Evolutionary conservation across 2,888 invertebrate species (phyloP), one percentile per base, ranked within the genome.

Genomic region (Hemistola chrysoprasaria): DNA sequence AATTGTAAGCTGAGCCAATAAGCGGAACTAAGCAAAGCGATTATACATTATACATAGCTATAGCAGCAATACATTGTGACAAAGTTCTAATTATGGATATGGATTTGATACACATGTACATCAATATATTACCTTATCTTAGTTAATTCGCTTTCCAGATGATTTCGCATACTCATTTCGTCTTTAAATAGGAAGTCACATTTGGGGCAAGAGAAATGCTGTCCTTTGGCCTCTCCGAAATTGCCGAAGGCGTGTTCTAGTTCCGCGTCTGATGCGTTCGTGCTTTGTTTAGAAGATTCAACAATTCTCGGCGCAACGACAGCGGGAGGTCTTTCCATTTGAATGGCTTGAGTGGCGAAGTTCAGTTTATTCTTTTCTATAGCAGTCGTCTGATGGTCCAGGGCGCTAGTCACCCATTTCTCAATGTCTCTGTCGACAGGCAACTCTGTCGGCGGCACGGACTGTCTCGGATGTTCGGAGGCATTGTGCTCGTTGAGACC

Each of bases 401-500:
- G 43, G 1, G 76, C 59, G 7, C 57, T 55, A 1, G 68, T 36
- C 29, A 92, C 91, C 92, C 92, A 92, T 21, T 69, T 75, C 61
- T 92, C 92, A 1, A 91, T 74, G 21, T 77, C 72, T 0, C 50
- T 30, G 53, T 92, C 79, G 0, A 72, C 62, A 0, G 88, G 76
- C 6, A 91, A 64, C 28, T 76, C 71, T 0, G 79, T 68, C 0
- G 81, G 77, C n/a, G 79, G 71, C 1, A 65, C 51, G 28, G 62
- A 69, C 8, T 69, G 65, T 2, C 74, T 58, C 5, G 59, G 50
- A 54, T 92, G 92, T 30, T 87, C 88, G 1, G 79, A 78, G 6
- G 56, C 49, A 45, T 90, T 89, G 59, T 93, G 93, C 1, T 90
- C 90, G 11, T 78, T 69, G 9, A 93, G 73, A 0, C 90, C 84